Percentiles rank a stretch among this genome's conserved stretches.
These are phyloP conservation scores for Drosophila conformis DNA, from an alignment of 2,888 invertebrate genomes.

Conservation along the genomic window DNA sequence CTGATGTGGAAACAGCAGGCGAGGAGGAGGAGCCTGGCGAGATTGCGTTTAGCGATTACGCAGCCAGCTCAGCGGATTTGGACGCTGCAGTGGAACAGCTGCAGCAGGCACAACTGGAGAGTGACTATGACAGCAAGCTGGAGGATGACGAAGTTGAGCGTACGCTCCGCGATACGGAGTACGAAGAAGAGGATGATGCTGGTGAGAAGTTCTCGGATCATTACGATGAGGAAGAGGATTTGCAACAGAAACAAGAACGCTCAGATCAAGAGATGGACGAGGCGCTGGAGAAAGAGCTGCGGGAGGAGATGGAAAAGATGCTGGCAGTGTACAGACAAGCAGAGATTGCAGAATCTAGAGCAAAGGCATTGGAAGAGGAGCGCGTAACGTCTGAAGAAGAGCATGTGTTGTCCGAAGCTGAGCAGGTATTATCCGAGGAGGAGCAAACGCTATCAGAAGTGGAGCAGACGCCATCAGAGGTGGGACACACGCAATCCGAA, in stretches of 20 bases:
- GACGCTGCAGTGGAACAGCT: constrained; percentile 78
- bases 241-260: constrained; percentile 37
- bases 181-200: constrained; percentile 68
- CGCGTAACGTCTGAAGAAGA: constrained; percentile 31
- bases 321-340: constrained; percentile 55
- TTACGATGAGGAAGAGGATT: constrained; percentile 60
- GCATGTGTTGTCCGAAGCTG: constrained; percentile 31
- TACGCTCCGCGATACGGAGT: constrained; percentile 72
- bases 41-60: constrained; percentile 74
- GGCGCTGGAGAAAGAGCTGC: constrained; percentile 66
- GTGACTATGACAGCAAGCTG: constrained; percentile 60
- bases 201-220: constrained; percentile 65
- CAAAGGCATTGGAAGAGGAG: constrained; percentile 42
- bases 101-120: constrained; percentile 67
- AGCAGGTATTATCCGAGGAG: constrained; percentile 23
- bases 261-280: constrained; percentile 70
- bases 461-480: constrained; percentile 30
- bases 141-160: constrained; percentile 78
- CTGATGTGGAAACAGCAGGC: constrained; percentile 82
- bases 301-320: constrained; percentile 75
- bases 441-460: not conserved
- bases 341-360: constrained; percentile 28
- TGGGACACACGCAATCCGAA: constrained; percentile 38
- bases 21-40: constrained; percentile 71
- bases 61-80: constrained; percentile 80